A percentile compares a stretch with the other conserved stretches of the same genome.
Conservation (phyloP, 2,888 invertebrate species). For the Dermolepida albohirtum region DNA sequence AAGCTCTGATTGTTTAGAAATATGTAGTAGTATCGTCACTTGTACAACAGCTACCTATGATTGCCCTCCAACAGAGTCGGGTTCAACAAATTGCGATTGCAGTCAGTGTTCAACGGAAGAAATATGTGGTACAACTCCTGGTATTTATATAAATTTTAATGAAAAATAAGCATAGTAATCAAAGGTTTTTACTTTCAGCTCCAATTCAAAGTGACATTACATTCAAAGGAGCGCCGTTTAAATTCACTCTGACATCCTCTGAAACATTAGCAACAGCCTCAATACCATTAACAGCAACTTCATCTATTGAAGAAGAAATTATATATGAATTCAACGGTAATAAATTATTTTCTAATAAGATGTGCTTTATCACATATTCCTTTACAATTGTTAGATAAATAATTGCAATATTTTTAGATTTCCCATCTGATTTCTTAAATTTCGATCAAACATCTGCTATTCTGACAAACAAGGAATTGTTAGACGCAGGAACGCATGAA, state of each 20-base stretch:
- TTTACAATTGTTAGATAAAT: background rate
- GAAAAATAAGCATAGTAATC: background rate
- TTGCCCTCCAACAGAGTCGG: too few species aligned
- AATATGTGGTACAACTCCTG: background rate
- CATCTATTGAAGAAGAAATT: conserved; percentile 36
- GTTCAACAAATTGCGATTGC: background rate
- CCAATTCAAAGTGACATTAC: background rate
- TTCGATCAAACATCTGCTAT: conserved; percentile 54
- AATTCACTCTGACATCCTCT: conserved; percentile 6
- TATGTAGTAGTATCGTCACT: too few species aligned
- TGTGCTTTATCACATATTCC: too few species aligned
- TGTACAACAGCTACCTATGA: too few species aligned
- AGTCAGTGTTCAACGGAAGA: background rate
- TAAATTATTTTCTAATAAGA: background rate
- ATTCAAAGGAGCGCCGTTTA: conserved; percentile 1
- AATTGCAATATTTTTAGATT: conserved; percentile 12
- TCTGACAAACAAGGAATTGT: conserved; percentile 61
- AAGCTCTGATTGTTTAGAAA: too few species aligned
- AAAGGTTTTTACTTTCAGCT: conserved; percentile 1
- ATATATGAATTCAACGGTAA: conserved; percentile 19
- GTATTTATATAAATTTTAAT: background rate
- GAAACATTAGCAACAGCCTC: background rate
- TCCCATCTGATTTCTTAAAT: conserved; percentile 28
- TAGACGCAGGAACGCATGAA: conserved; percentile 60
- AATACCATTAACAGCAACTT: conserved; percentile 22